Base-by-base conservation (phyloP, 2,797 vertebrate species). In the Halcyon leucocephala region DNA sequence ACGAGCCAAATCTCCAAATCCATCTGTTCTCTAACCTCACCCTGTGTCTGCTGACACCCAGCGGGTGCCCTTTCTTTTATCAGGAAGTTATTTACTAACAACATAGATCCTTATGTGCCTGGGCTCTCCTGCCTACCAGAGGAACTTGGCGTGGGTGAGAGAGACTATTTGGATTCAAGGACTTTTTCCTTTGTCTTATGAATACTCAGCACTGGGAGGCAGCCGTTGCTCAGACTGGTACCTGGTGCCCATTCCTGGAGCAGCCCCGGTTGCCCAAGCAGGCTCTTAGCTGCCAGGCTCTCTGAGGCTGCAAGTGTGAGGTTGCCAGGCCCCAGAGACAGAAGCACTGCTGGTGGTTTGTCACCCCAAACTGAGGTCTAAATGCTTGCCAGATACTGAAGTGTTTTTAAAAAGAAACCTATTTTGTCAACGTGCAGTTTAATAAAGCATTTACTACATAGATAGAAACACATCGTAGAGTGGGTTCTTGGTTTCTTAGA, bases 101-200 rank as follows among this genome's bases (percentile, higher is more conserved):
- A 0, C 26, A 3, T 3, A 37, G 48, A 1, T 3, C 35, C 14
- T 44, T 31, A 3, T 1, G 0, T 4, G 28, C 6, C 4, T 10
- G 51, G 62, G 22, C 44, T 44, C 0, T 35, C 26, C 37, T 54
- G 58, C 26, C 0, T 2, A 29, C 9, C 48, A 6, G 7, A 61
- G 33, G 16, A 79, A 39, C 41, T 65, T 5, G 0, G 29, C 0
- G 64, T 44, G 3, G 0, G 2, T 13, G n/a, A 51, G 39, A 28
- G 7, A 19, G 41, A 16, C 61, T 18, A 17, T 52, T 60, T 19
- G 52, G n/a, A 14, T n/a, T 82, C 82, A 51, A 55, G 42, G 73
- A 12, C 15, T 79, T 44, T 10, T 7, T 7, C 16, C 12, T 41
- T 28, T 49, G 48, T 9, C 24, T 73, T 39, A 11, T 1, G 21